These are phyloP conservation scores for Diceros bicornis DNA, from an alignment of 2,797 vertebrate species.

Conservation along the genomic window DNA sequence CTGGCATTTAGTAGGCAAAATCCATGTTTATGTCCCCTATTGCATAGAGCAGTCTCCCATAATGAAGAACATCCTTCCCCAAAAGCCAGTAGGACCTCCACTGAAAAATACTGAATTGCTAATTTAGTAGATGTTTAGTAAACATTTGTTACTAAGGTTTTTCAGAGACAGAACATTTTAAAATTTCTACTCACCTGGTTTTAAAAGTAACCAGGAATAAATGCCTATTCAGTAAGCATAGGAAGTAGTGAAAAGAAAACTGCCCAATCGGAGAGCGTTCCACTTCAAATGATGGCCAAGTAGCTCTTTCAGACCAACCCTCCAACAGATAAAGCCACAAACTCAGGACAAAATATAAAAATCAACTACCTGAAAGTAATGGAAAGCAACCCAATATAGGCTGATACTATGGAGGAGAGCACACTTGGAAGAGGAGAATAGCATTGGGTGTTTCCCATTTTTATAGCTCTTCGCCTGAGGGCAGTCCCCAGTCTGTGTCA, in stretches of 20 bases:
- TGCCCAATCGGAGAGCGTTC: neutral
- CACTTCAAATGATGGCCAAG: neutral
- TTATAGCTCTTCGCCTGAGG: neutral
- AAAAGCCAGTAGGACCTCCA: neutral
- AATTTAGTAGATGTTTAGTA: neutral
- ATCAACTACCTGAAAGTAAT: neutral
- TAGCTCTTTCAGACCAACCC: neutral
- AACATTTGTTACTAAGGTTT: neutral
- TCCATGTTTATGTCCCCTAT: neutral
- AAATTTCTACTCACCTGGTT: neutral
- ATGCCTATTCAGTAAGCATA: neutral
- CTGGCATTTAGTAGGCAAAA: neutral
- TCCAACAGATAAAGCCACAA: neutral
- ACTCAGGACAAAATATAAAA: neutral
- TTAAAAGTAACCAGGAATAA: slow-evolving; percentile 34
- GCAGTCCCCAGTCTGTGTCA: neutral
- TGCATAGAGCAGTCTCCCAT: neutral
- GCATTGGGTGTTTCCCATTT: neutral
- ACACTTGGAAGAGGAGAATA: neutral
- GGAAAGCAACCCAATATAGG: neutral
- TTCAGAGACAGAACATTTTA: neutral
- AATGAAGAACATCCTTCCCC: neutral
- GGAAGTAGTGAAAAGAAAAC: neutral
- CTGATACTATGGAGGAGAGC: neutral
- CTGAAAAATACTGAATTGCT: neutral